Evolutionary conservation across 2,888 invertebrate species (phyloP), one percentile per base, ranked within the genome.

Genomic region (Pycnomerus fuliginosus): DNA sequence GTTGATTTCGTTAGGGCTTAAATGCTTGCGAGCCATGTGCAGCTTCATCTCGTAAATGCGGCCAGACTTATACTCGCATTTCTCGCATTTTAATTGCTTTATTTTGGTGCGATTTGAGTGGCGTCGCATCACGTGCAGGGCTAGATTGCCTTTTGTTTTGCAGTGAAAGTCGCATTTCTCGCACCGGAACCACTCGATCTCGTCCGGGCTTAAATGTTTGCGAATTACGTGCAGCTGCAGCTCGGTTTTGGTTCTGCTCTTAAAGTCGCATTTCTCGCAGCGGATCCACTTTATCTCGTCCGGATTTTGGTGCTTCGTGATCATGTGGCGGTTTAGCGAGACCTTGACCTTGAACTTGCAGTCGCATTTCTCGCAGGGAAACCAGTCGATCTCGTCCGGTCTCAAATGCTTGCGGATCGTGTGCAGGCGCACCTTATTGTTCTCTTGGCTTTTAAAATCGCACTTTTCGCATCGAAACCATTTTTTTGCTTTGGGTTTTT

Each of bases 121-220:
- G 2, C 36, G 16, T n/a, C 36, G 25, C 2, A 36, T 28, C 11
- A 36, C 8, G 17, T 36, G 36, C 28, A 27, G 25, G 2, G 27
- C 13, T 3, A 36, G 15, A 12, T 36, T 36, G 5, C 36, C 27
- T 16, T 16, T 25, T 28, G 27, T 27, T 3, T 2, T 27, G 10
- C 2, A 14, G 10, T 7, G 35, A 2, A 2, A 25, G 23, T n/a
- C 25, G 24, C 14, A 16, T 24, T 22, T 32, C 22, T 12, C 23
- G 20, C 10, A 32, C 16, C 3, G 12, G n/a, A 2, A 32, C 22
- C 24, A 10, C 10, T 24, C 24, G 10, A 3, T 3, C n/a, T 11
- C 8, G 24, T 8, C 24, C n/a, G 3, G 4, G 12, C 13, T 28
- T 3, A 4, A 15, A 15, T 28, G 8, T 15, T 13, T 28, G 13